Evolutionary conservation across 2,888 invertebrate species (phyloP), one percentile per base, ranked within the genome.

Genomic region (Steinernema scapterisci): DNA sequence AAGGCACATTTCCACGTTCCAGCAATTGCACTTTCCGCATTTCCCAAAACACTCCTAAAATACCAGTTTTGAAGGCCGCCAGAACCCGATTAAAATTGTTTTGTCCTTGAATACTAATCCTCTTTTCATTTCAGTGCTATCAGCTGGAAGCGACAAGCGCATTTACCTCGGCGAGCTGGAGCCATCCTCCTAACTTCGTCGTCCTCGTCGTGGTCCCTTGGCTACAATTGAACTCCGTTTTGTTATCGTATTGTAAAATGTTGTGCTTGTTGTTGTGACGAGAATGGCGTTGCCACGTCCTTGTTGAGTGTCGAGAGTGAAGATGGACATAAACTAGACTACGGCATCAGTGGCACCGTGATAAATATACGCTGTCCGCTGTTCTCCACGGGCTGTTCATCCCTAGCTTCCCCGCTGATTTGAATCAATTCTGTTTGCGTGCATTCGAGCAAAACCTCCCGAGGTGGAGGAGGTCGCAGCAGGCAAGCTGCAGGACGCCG

Each of bases 141-240:
- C 97, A 0, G 95, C 92, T 11, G 93, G 95, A 48, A 96, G 95
- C 89, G 99, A 99, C 89, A 97, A 97, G 89, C 93, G 93, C 84
- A 91, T 99, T 76, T 99, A 93, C 88, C 90, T 99, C 78, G 97
- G 99, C 45, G 97, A 99, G 91, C 93, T 97, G 82, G 95, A 95
- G 27, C 27, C 38, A 11, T 16, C 3, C 63, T 6, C 31, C 16
- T 63, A 63, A 52, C 21, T n/a, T 9, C 52, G 11, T 23, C 21
- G 21, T 23, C 19, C 3, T 52, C 21, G 52, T 52, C 52, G n/a
- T n/a, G n/a, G n/a, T n/a, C n/a, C n/a, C n/a, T n/a, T n/a, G n/a
- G n/a, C n/a, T n/a, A 3, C 38, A 38, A 38, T 38, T 38, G 5
- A 48, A 48, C 13, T 48, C 48, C 13, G 19, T n/a, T 48, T 27